phyloP scores from a whole-genome alignment of 2,797 vertebrate species.

The Urosaurus nigricauda region DNA sequence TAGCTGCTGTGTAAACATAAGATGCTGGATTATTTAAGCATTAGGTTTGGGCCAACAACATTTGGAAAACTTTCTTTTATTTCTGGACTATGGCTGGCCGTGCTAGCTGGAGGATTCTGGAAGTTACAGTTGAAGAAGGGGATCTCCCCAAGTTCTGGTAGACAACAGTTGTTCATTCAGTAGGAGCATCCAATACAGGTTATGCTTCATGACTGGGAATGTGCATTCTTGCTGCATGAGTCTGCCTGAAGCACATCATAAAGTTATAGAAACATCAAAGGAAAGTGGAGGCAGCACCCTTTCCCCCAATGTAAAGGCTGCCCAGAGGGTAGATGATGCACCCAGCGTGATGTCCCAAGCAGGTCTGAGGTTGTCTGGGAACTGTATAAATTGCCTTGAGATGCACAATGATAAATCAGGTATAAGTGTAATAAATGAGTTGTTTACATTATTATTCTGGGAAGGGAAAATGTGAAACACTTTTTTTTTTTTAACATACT shows the following conservation, averaged over 20 bases:
- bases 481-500: not conserved
- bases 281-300: not conserved
- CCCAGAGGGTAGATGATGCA: slow-evolving; percentile 4
- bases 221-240: not conserved
- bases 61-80: too few relatives aligned
- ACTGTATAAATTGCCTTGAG: not conserved
- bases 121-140: too few relatives aligned
- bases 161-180: not conserved
- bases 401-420: not conserved
- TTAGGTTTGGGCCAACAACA: not conserved
- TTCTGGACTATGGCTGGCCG: too few relatives aligned
- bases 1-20: not conserved
- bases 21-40: not conserved
- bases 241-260: not conserved
- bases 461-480: not conserved
- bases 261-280: not conserved
- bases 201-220: not conserved
- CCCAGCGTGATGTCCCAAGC: not conserved
- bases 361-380: not conserved
- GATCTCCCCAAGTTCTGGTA: not conserved
- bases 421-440: not conserved
- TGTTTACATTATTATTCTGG: not conserved
- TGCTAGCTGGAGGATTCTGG: too few relatives aligned
- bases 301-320: not conserved
- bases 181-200: not conserved